phyloP scores from a whole-genome alignment of 2,888 invertebrate genomes.

The Xanthia togata region DNA sequence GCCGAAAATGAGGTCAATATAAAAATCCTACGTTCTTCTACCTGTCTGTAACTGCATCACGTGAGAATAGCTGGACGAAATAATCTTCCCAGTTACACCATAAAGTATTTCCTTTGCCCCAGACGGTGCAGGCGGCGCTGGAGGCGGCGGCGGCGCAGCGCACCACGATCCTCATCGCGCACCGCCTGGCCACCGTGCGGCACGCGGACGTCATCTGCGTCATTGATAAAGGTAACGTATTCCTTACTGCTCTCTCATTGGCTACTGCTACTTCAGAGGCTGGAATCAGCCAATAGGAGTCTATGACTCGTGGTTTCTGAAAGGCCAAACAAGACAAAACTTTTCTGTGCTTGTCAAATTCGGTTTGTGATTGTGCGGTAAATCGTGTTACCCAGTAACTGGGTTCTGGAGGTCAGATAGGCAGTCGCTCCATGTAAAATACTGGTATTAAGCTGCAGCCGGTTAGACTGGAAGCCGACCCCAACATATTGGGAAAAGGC shows the following conservation, averaged over 20 bases:
- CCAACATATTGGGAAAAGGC: too few species aligned
- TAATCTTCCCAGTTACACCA: neutral
- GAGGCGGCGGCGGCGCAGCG: slow-evolving; percentile 94
- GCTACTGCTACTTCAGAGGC: neutral
- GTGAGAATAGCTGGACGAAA: too few species aligned
- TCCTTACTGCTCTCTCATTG: neutral
- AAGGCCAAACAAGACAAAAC: neutral
- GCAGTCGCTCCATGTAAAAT: too few species aligned
- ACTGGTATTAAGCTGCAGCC: too few species aligned
- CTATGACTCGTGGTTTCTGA: neutral
- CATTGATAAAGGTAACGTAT: slow-evolving; percentile 91
- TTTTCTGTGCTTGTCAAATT: too few species aligned
- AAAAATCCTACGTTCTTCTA: neutral
- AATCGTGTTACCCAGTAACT: too few species aligned
- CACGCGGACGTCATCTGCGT: slow-evolving; percentile 96
- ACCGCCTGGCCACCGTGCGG: slow-evolving; percentile 95
- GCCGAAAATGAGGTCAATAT: neutral
- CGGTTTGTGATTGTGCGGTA: too few species aligned
- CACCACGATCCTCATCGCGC: slow-evolving; percentile 96
- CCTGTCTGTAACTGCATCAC: neutral
- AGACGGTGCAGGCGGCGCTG: slow-evolving; percentile 95
- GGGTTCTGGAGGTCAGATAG: too few species aligned
- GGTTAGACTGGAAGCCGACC: too few species aligned
- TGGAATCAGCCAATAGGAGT: neutral
- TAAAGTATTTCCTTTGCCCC: slow-evolving; percentile 39